Conservation (phyloP, 2,888 invertebrate genomes). For the Panorpa germanica region DNA sequence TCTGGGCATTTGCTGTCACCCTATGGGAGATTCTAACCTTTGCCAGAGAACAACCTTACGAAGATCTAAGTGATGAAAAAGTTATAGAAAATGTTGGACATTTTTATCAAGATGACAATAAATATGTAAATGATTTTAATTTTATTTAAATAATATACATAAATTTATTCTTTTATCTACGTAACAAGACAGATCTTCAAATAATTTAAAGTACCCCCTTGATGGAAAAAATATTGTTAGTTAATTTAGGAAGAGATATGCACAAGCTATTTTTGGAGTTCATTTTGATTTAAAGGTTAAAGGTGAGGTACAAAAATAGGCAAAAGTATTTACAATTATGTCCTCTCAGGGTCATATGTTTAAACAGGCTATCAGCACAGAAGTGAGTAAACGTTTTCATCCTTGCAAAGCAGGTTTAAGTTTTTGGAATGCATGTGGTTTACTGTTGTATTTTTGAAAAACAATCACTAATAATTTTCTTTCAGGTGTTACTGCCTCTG, state of each 20-base stretch:
- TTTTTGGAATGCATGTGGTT: background rate
- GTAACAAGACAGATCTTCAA: background rate
- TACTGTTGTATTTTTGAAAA: background rate
- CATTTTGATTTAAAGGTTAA: no score
- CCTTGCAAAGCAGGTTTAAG: background rate
- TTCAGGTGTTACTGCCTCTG: constrained; percentile 36
- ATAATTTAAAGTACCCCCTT: background rate
- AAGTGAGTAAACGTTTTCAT: background rate
- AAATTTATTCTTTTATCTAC: background rate
- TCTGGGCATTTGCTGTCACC: constrained; percentile 77
- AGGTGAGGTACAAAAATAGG: no score
- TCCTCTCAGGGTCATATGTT: no score
- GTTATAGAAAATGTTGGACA: constrained; percentile 68
- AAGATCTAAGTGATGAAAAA: constrained; percentile 57
- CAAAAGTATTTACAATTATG: no score
- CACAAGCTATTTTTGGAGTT: no score
- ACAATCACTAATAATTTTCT: constrained; percentile 9
- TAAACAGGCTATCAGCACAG: no score
- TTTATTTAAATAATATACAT: constrained; percentile 1
- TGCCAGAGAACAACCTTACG: constrained; percentile 66
- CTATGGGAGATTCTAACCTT: constrained; percentile 76
- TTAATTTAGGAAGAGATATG: no score
- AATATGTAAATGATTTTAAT: constrained; percentile 33
- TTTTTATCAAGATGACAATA: constrained; percentile 53
- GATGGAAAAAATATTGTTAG: no score